Evolutionary conservation across 1,140 invertebrate species (phyloP).

Genomic region (Thaumatotibia leucotreta): DNA sequence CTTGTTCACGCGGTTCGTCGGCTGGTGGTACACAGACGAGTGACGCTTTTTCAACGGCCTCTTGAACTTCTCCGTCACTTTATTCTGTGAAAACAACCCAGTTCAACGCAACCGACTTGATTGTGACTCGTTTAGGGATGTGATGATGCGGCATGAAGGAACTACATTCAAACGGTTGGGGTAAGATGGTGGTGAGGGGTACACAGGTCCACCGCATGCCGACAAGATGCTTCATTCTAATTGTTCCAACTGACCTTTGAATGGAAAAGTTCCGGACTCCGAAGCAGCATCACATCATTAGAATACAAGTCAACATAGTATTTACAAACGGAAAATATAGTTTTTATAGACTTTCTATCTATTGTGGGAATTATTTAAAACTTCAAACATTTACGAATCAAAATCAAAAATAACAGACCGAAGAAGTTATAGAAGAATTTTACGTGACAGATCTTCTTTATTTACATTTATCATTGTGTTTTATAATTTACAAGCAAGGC

Average conservation of each 20-base stretch:
- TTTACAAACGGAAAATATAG: conserved; percentile 29
- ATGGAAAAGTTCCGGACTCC: conserved; percentile 65
- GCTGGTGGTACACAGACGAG: conserved; percentile 89
- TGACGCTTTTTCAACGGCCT: conserved; percentile 92
- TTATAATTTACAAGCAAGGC: conserved; percentile 24
- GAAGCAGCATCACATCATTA: conserved; percentile 72
- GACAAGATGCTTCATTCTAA: conserved; percentile 60
- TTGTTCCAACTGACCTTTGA: conserved; percentile 64
- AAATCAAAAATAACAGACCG: not conserved
- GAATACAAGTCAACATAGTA: conserved; percentile 47
- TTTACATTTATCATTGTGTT: too few species aligned
- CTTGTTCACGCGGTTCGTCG: conserved; percentile 93
- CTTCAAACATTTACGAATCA: not conserved
- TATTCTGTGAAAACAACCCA: conserved; percentile 79
- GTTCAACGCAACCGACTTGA: conserved; percentile 18
- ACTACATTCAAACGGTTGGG: conserved; percentile 13
- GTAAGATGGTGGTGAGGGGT: conserved; percentile 25
- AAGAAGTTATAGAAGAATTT: too few species aligned
- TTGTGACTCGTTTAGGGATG: not conserved
- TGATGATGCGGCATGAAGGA: conserved; percentile 11
- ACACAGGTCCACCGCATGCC: conserved; percentile 62
- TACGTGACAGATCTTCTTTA: too few species aligned
- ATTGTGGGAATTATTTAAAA: not conserved
- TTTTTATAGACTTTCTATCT: not conserved
- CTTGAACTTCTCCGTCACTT: conserved; percentile 91